Evolutionary conservation across 1,140 invertebrate species (phyloP), one percentile per base, ranked within the genome.

Genomic region (Bemisia tabaci): DNA sequence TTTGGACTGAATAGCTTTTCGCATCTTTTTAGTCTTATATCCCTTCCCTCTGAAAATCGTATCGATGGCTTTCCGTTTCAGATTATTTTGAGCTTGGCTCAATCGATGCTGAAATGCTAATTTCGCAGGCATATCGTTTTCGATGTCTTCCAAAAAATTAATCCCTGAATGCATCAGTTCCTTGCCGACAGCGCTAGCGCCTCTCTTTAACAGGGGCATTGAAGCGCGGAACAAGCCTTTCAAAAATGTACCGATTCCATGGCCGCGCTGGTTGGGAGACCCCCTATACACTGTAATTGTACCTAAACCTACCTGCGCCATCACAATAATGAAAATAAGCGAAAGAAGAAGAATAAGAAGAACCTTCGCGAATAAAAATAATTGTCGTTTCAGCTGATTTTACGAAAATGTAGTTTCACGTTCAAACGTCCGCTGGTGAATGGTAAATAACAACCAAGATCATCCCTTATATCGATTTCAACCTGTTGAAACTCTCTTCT

Each of bases 161-260:
- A 70, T 64, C 24, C 72, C 73, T 64, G 70, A 59, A 68, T 69
- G 69, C 58, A 74, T 64, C 23, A 69, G 68, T 66, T 75, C 74
- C 70, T 70, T 71, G 17, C 73, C 74, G 23, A 75, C 62, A 12
- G 66, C 70, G 68, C 63, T 67, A 22, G 68, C 70, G 5, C 74
- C 73, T 68, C 64, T 72, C 26, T 69, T 69, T 12, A 73, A 24
- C 24, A 74, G 39, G 22, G 74, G 74, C 67, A 75, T 66, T 48
- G 73, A 70, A n/a, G 70, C 69, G 62, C 74, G 65, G 67, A 74
- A 74, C n/a, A 75, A 63, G 9, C 72, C 73, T 17, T 71, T 70
- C 26, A 74, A 66, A 65, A 73, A 74, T 67, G 68, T 72, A 12
- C 73, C 72, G 65, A 74, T 71, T 23, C 72, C 72, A 48, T 65